These are phyloP conservation scores for Pagrus major DNA, from an alignment of 2,113 vertebrate species.

Conservation along the genomic window DNA sequence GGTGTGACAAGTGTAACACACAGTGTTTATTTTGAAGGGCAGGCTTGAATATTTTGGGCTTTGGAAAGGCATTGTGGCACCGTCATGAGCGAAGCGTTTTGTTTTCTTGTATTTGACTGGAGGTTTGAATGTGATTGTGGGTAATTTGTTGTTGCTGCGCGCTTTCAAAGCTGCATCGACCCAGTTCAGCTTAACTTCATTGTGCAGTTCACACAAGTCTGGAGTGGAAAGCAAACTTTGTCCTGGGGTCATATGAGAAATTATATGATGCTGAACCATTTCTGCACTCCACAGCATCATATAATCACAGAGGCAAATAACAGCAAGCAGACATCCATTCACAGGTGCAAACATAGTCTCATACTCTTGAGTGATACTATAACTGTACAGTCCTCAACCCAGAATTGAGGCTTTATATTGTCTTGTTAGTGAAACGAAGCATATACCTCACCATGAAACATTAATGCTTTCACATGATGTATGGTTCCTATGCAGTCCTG, in stretches of 20 bases:
- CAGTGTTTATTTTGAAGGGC: constrained; percentile 25
- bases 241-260: constrained; percentile 41
- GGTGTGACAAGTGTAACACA: constrained; percentile 10
- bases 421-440: constrained; percentile 49
- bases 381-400: neutral
- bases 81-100: constrained; percentile 7
- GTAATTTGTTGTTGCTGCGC: constrained; percentile 26
- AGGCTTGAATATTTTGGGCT: constrained; percentile 10
- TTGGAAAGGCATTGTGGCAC: constrained; percentile 14
- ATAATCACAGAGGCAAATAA: constrained; percentile 28
- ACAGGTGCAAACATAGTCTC: constrained; percentile 33
- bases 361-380: constrained; percentile 6
- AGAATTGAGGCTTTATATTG: constrained; percentile 27
- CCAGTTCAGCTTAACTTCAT: constrained; percentile 40
- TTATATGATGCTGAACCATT: constrained; percentile 28
- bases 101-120: constrained; percentile 11
- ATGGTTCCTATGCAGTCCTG: neutral
- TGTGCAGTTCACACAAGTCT: constrained; percentile 17
- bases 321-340: constrained; percentile 35
- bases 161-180: constrained; percentile 18
- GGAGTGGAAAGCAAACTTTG: constrained; percentile 18
- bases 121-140: constrained; percentile 29
- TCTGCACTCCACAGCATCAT: constrained; percentile 13
- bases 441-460: constrained; percentile 31
- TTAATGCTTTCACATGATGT: constrained; percentile 15